Evolutionary conservation across 1,140 invertebrate genomes (phyloP).

Genomic region (Aporrectodea caliginosa): DNA sequence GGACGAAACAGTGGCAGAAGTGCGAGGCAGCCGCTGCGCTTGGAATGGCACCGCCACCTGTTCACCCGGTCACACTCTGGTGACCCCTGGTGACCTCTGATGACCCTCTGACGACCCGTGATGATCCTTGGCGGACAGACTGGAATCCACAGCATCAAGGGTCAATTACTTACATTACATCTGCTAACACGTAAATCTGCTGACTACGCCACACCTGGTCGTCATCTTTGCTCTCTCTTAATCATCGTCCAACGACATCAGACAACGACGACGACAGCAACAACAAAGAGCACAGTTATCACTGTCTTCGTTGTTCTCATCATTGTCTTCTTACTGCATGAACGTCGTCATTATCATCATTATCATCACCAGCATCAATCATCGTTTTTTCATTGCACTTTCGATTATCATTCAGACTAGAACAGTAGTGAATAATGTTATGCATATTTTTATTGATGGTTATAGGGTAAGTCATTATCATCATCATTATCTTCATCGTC

Average conservation of each 20-base stretch:
- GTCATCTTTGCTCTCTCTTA: not conserved
- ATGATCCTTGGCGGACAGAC: not conserved
- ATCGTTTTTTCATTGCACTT: not conserved
- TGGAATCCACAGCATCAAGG: not conserved
- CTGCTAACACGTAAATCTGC: not conserved
- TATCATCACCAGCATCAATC: not conserved
- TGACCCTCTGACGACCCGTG: not conserved
- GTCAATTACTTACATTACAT: not conserved
- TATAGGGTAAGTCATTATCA: not conserved
- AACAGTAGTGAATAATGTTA: no score
- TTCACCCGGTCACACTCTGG: not conserved
- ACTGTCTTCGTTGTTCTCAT: not conserved
- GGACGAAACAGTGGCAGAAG: not conserved
- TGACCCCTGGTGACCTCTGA: not conserved
- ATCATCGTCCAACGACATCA: not conserved
- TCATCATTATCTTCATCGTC: not conserved
- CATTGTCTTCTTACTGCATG: not conserved
- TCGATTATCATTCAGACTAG: not conserved
- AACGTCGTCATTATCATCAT: not conserved
- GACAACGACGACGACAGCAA: not conserved
- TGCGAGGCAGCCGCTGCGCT: not conserved
- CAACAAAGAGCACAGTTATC: not conserved
- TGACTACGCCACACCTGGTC: not conserved
- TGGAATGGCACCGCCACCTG: not conserved
- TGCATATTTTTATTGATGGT: not conserved